These are phyloP conservation scores for Cossypha heuglini DNA, from an alignment of 2,797 vertebrate genomes.

Conservation along the genomic window DNA sequence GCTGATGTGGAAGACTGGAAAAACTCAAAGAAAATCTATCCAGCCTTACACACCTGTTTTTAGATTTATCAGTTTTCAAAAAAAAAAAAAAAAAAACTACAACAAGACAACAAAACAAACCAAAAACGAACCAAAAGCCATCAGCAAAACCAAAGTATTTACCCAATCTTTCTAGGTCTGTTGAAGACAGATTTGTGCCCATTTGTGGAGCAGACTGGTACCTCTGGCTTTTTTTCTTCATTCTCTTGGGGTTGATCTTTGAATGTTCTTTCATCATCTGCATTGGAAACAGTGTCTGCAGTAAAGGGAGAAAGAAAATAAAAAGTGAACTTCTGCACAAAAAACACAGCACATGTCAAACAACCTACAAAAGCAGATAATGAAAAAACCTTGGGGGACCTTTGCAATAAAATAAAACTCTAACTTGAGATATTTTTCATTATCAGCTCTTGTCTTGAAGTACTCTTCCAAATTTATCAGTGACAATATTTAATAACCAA, in stretches of 20 bases:
- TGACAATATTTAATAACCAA: neutral
- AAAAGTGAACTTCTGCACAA: neutral
- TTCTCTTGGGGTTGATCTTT: conserved; percentile 53
- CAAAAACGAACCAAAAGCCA: neutral
- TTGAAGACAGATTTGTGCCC: conserved; percentile 71
- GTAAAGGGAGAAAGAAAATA: neutral
- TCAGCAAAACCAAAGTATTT: conserved; percentile 13
- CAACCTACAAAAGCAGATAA: neutral
- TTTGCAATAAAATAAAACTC: neutral
- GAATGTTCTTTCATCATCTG: conserved; percentile 26
- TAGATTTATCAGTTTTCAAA: neutral
- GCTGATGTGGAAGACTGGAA: neutral
- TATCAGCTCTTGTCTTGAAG: neutral
- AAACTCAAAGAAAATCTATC: neutral
- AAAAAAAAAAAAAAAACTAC: neutral
- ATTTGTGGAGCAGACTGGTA: conserved; percentile 68
- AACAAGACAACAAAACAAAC: neutral
- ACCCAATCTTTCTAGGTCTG: conserved; percentile 83
- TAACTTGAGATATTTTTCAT: neutral
- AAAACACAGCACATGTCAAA: neutral
- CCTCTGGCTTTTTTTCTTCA: conserved; percentile 59
- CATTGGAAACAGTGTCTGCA: conserved; percentile 2
- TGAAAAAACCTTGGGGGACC: neutral
- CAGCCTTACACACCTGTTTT: neutral
- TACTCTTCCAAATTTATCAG: neutral